A percentile compares a stretch with the other conserved stretches of the same genome.
phyloP scores from a whole-genome alignment of 1,140 invertebrate genomes.

The Drosophila tristis region DNA sequence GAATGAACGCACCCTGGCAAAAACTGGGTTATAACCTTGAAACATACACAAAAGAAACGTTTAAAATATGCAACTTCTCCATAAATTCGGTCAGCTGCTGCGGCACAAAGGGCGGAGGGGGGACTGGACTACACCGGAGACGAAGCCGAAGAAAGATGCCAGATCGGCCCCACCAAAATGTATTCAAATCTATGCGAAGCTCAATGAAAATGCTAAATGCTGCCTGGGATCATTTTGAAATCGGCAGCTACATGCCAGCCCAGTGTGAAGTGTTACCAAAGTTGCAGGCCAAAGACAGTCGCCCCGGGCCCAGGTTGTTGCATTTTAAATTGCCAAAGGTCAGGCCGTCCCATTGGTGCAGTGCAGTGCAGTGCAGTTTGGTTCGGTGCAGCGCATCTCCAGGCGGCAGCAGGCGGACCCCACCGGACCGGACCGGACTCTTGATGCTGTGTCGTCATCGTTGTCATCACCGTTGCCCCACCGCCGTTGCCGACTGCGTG shows the following conservation, averaged over 20 bases:
- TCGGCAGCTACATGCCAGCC: constrained; percentile 23
- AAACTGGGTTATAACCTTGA: constrained; percentile 82
- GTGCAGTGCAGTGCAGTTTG: constrained; percentile 31
- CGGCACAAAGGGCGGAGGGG: constrained; percentile 32
- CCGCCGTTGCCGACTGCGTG: constrained; percentile 16
- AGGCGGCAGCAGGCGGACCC: constrained; percentile 1
- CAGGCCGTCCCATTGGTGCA: constrained; percentile 29
- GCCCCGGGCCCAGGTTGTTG: constrained; percentile 17
- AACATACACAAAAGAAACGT: constrained; percentile 67
- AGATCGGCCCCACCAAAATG: constrained; percentile 33
- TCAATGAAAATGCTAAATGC: constrained; percentile 69
- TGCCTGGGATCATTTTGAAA: constrained; percentile 56
- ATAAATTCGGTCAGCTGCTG: constrained; percentile 60
- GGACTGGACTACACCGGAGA: too few relatives aligned
- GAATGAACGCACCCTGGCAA: constrained; percentile 45
- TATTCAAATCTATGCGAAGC: constrained; percentile 70
- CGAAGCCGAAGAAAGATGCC: constrained; percentile 48
- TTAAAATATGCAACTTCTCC: constrained; percentile 63
- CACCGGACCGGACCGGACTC: not conserved
- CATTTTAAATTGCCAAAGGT: constrained; percentile 77
- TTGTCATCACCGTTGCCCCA: constrained; percentile 61
- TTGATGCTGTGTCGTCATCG: constrained; percentile 48
- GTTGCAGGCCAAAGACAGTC: constrained; percentile 9
- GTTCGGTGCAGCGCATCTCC: not conserved
- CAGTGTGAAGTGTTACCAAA: constrained; percentile 25